Base-by-base conservation (phyloP, 2,113 vertebrate species). In the Trogon surrucura region DNA sequence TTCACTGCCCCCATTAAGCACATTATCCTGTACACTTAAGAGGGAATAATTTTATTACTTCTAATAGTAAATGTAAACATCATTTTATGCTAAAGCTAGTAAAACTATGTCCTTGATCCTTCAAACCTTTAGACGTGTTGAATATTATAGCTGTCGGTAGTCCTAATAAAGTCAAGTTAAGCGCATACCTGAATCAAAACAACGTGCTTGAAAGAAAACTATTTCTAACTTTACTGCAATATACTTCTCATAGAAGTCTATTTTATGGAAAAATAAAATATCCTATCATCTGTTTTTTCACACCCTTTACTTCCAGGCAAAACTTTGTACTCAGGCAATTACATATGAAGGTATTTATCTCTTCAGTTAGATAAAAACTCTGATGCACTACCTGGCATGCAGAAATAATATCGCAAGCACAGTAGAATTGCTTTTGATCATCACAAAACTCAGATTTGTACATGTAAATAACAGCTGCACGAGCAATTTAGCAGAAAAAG, bases 381-480 rank as follows among this genome's bases (percentile, higher is more conserved):
- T 56, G 57, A 60, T 73, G 90, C 71, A 48, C 57, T 96, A 93
- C 95, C 88, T 95, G 85, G 69, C 56, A 93, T 56, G 51, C 71
- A 88, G 72, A 74, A 88, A 88, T 77, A 91, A 67, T 80, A 94
- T 53, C 69, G 84, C 32, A 38, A 86, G 79, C 67, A 91, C 34
- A 71, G 53, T 36, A 83, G 90, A 91, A 91, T 65, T 88, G 79
- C 90, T 90, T 91, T 93, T 4, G 0, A 92, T 83, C 60, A 48
- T 84, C 64, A 84, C 56, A 91, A 94, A 95, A 79, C 66, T 82
- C 81, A 79, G 80, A 94, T 93, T 88, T 93, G 54, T 88, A 78
- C 79, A 80, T 56, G 34, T 88, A 95, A 91, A 89, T 91, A 96
- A 93, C 93, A 96, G 91, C 82, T 96, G 80, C 82, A 85, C 27